These are phyloP conservation scores for Labia minor DNA, from an alignment of 2,888 invertebrate genomes.

Conservation along the genomic window DNA sequence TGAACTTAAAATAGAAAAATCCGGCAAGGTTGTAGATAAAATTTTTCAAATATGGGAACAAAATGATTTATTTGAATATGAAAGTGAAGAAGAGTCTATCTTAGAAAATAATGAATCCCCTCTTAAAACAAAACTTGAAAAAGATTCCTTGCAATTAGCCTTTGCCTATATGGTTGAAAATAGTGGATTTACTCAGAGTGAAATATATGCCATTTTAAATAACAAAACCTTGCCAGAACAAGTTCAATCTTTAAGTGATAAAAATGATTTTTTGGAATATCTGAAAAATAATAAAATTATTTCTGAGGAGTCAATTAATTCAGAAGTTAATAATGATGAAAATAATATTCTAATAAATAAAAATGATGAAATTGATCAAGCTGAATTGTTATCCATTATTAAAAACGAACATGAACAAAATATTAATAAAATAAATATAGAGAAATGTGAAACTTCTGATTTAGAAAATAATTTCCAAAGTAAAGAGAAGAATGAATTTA, in stretches of 20 bases:
- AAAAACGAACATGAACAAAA: not conserved
- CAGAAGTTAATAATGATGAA: not conserved
- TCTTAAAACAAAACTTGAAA: constrained; percentile 25
- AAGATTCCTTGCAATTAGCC: constrained; percentile 46
- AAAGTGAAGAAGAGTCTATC: constrained; percentile 26
- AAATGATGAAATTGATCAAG: not conserved
- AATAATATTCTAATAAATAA: not conserved
- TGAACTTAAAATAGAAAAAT: constrained; percentile 17
- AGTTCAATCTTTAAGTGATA: not conserved
- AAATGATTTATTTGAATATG: constrained; percentile 1
- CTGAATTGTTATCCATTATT: not conserved
- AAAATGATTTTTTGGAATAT: not conserved
- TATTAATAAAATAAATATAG: not conserved
- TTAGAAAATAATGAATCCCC: constrained; percentile 16
- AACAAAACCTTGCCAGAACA: constrained; percentile 23
- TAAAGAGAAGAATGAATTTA: too few relatives aligned
- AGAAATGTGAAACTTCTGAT: not conserved
- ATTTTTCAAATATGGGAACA: constrained; percentile 19
- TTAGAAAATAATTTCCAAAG: too few relatives aligned
- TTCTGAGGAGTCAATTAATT: not conserved
- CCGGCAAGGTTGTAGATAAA: constrained; percentile 20
- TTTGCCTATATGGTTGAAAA: constrained; percentile 65
- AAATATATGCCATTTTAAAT: constrained; percentile 43
- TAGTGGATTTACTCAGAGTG: constrained; percentile 59
- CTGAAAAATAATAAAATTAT: constrained; percentile 13